Conservation (phyloP, 2,113 vertebrate genomes). For the Campylomormyrus numenius region DNA sequence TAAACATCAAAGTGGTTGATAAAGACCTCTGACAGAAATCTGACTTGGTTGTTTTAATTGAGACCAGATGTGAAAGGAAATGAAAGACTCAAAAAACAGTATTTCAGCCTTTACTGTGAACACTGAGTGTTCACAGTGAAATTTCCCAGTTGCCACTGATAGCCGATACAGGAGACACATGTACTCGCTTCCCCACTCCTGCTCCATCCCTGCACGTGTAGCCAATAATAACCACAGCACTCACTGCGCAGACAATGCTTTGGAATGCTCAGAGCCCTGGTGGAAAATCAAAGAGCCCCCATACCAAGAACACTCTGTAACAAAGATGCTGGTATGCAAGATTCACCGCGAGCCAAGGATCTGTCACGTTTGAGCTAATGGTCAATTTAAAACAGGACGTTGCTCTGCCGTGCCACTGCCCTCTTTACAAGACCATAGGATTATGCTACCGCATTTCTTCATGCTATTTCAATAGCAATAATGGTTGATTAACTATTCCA, state of each 20-base stretch:
- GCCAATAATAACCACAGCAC: constrained; percentile 27
- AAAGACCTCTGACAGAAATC: constrained; percentile 4
- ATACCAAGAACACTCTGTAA: constrained; percentile 44
- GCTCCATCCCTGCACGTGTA: constrained; percentile 18
- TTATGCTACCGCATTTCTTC: background rate
- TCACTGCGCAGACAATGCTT: constrained; percentile 34
- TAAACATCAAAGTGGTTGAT: constrained; percentile 22
- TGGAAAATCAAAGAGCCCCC: constrained; percentile 39
- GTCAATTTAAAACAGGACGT: constrained; percentile 31
- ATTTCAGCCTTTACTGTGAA: constrained; percentile 1
- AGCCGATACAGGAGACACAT: background rate
- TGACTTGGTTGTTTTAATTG: constrained; percentile 13
- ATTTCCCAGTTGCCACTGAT: constrained; percentile 11
- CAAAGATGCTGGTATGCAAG: constrained; percentile 45
- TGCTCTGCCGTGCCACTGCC: constrained; percentile 29
- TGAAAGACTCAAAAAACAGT: background rate
- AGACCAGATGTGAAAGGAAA: constrained; percentile 18
- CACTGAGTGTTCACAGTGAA: background rate
- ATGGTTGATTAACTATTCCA: background rate
- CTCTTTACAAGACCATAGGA: background rate
- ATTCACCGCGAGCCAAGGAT: constrained; percentile 37
- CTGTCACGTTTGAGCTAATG: constrained; percentile 44
- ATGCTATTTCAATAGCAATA: background rate
- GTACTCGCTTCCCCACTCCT: background rate
- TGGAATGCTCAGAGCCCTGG: constrained; percentile 34